Percentiles rank a stretch among this genome's conserved stretches.
phyloP scores from a whole-genome alignment of 1,140 invertebrate species.

The Nephila pilipes region DNA sequence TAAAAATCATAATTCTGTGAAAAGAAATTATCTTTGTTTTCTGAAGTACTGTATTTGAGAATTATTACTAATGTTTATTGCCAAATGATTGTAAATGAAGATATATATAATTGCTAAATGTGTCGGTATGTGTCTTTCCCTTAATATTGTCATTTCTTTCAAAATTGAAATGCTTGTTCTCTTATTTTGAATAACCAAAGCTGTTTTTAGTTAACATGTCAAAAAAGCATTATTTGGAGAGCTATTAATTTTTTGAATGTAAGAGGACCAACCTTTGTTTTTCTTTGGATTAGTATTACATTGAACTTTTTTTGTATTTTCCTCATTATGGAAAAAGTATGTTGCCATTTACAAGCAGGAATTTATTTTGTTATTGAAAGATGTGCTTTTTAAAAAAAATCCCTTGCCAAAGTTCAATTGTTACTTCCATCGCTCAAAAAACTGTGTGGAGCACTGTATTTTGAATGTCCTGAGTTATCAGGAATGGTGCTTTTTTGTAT shows the following conservation, averaged over 20 bases:
- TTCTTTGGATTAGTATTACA: background rate
- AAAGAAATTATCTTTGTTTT: background rate
- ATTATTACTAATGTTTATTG: background rate
- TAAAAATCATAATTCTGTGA: background rate
- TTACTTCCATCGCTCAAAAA: constrained; percentile 52
- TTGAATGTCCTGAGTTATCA: constrained; percentile 61
- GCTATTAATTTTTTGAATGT: constrained; percentile 12
- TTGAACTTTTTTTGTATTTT: constrained; percentile 6
- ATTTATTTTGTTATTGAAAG: constrained; percentile 24
- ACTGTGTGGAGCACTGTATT: constrained; percentile 36
- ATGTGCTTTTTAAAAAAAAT: constrained; percentile 9
- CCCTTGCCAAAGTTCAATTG: constrained; percentile 31
- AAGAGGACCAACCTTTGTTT: constrained; percentile 31
- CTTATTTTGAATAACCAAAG: background rate
- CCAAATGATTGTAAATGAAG: background rate
- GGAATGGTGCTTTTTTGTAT: constrained; percentile 74
- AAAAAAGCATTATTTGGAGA: background rate
- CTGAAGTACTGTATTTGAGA: background rate
- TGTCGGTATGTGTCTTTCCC: background rate
- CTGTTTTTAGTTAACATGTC: background rate
- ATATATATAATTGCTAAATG: background rate
- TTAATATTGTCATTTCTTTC: background rate
- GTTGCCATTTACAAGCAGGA: constrained; percentile 13
- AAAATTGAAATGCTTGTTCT: background rate
- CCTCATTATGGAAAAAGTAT: constrained; percentile 27